Evolutionary conservation across 2,888 invertebrate genomes (phyloP).

Genomic region (Oasisia sp.): DNA sequence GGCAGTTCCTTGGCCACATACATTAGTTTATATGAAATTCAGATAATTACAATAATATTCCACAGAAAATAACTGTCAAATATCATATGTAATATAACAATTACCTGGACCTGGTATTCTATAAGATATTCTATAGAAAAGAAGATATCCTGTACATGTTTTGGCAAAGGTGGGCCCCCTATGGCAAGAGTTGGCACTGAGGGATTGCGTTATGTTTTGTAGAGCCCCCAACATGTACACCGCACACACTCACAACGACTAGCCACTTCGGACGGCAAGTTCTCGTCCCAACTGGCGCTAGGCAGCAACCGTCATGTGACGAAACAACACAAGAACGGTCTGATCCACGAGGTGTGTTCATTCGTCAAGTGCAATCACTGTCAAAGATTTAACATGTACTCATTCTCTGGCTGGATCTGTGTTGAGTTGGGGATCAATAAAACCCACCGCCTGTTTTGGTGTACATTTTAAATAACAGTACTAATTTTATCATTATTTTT

Average conservation of each 20-base stretch:
- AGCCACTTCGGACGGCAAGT: slow-evolving; percentile 23
- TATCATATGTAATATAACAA: too few relatives aligned
- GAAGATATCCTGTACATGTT: too few relatives aligned
- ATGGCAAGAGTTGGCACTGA: not conserved
- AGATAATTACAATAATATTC: too few relatives aligned
- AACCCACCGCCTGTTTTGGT: not conserved
- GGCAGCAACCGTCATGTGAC: slow-evolving; percentile 24
- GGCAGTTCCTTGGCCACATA: too few relatives aligned
- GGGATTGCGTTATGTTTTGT: slow-evolving; percentile 13
- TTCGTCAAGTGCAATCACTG: not conserved
- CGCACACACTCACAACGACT: slow-evolving; percentile 31
- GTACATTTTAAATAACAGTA: not conserved
- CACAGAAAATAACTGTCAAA: too few relatives aligned
- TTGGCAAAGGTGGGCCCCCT: not conserved
- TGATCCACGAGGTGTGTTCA: slow-evolving; percentile 25
- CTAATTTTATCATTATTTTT: not conserved
- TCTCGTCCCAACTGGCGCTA: slow-evolving; percentile 20
- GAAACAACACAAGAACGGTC: slow-evolving; percentile 29
- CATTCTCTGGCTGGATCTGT: not conserved
- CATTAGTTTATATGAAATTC: too few relatives aligned
- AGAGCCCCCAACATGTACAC: slow-evolving; percentile 33
- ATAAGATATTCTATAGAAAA: too few relatives aligned
- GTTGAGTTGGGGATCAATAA: not conserved
- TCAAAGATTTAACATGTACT: not conserved
- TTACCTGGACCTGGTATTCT: too few relatives aligned